Evolutionary conservation across 1,140 invertebrate genomes (phyloP), one percentile per base, ranked within the genome.

Genomic region (Drosophila hydei): DNA sequence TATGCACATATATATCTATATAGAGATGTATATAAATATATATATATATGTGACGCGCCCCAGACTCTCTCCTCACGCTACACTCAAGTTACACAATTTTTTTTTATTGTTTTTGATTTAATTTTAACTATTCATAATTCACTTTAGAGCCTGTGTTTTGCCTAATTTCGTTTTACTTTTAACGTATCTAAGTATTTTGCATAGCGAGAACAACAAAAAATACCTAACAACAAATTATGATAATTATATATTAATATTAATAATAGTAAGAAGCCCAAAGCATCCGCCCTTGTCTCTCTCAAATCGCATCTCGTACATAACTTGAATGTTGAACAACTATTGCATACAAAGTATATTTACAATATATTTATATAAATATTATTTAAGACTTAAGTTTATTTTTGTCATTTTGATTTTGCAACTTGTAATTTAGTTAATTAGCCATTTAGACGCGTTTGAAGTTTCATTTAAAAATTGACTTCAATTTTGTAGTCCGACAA

Each of bases 401-500:
- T 38, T 12, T 27, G 4, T 27, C 7, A 6, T 27, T 30, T 54
- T 38, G 1, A 7, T 16, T 43, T 45, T 47, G 56, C 56, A 59
- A 59, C 16, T 45, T 59, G 56, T 45, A 59, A 45, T 45, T 45
- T 59, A 59, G 40, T 59, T 21, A 45, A 2, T 30, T 59, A 59
- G 56, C 21, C 36, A 33, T 40, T 55, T 55, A 40, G 36, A 14
- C 21, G 54, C 54, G 38, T 59, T 51, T 16, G 6, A 43, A 25
- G 65, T 36, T 51, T 40, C 23, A 25, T 16, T 52, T 40, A 27
- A 43, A 60, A 60, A 19, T 14, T 23, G 30, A 55, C 64, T 23
- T 52, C 55, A 65, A 59, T 52, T 59, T 42, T 72, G 52, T 67
- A 69, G 58, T 48, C 47, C 40, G 58, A 71, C 59, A 62, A 25